These are phyloP conservation scores for Helicorthomorpha holstii DNA, from an alignment of 1,140 invertebrate genomes.

Conservation along the genomic window DNA sequence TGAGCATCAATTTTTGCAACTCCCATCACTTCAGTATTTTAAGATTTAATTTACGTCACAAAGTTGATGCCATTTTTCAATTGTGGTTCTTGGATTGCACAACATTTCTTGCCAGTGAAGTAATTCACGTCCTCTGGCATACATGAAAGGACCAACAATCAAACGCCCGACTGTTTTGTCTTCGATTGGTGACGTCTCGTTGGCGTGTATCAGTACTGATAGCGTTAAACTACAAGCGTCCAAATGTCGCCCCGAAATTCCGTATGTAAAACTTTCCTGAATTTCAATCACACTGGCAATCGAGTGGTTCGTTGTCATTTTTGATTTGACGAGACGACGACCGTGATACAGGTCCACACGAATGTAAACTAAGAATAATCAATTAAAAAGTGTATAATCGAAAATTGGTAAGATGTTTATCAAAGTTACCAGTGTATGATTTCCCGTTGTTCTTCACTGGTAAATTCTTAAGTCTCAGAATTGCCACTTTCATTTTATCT, in stretches of 20 bases:
- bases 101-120: conserved; percentile 60
- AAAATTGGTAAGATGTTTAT: too few relatives aligned
- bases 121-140: conserved; percentile 52
- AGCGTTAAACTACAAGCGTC: conserved; percentile 19
- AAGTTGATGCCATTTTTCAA: conserved; percentile 44
- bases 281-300: conserved; percentile 14
- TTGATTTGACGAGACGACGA: conserved; percentile 18
- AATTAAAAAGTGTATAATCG: too few relatives aligned
- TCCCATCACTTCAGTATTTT: too few relatives aligned
- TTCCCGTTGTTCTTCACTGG: not conserved
- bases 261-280: conserved; percentile 22
- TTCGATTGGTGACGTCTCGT: not conserved
- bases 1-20: too few relatives aligned
- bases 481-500: conserved; percentile 21
- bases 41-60: too few relatives aligned
- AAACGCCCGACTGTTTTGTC: conserved; percentile 35
- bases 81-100: conserved; percentile 42
- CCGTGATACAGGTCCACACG: conserved; percentile 18
- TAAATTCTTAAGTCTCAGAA: conserved; percentile 19
- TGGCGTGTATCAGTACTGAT: conserved; percentile 12
- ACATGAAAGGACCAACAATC: conserved; percentile 62
- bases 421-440: too few relatives aligned
- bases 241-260: conserved; percentile 15
- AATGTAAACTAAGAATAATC: conserved; percentile 16
- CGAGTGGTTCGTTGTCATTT: conserved; percentile 16